Base-by-base conservation (phyloP, 1,140 invertebrate genomes). In the Drosophila erecta region DNA sequence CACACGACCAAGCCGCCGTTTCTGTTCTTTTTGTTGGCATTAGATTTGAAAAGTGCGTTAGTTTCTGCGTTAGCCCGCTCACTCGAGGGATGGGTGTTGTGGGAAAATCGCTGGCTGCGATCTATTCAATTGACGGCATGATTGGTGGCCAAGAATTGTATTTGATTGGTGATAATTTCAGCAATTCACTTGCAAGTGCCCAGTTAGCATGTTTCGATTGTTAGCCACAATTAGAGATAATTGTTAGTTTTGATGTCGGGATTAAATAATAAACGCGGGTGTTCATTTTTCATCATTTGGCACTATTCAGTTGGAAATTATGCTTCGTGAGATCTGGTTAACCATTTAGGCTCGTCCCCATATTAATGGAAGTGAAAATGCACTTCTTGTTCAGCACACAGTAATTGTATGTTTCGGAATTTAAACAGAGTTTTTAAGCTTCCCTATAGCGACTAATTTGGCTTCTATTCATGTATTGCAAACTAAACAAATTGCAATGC, bases 41-140 rank as follows among this genome's bases (percentile, higher is more conserved):
- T 70, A 11, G 3, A 27, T 50, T 76, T 73, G 54, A 89, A 89
- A 89, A 89, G 85, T 89, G 84, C 84, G 84, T 89, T 89, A 90
- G 80, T 80, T 89, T 89, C 80, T 87, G 84, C 81, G 70, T 84
- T 79, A 44, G 54, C 17, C 71, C 81, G 77, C 60, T 85, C 81
- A 85, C 81, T 84, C 11, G 51, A 62, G 59, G 59, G 59, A 37
- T 59, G 55, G 59, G 54, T 30, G 27, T 6, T 59, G 27, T 62
- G 59, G 58, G 59, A 62, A 62, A 62, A 62, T 59, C n/a, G 38
- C 59, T 62, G 49, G 15, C 24, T 20, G 15, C 17, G 17, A 58
- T 46, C 55, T 58, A 46, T 58, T 58, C 43, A 58, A 58, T 47
- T 47, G 64, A 67, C 64, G 64, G 30, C 43, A 37, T 67, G 60